These are phyloP conservation scores for Rhinoderma darwinii DNA, from an alignment of 2,113 vertebrate species.

Conservation along the genomic window DNA sequence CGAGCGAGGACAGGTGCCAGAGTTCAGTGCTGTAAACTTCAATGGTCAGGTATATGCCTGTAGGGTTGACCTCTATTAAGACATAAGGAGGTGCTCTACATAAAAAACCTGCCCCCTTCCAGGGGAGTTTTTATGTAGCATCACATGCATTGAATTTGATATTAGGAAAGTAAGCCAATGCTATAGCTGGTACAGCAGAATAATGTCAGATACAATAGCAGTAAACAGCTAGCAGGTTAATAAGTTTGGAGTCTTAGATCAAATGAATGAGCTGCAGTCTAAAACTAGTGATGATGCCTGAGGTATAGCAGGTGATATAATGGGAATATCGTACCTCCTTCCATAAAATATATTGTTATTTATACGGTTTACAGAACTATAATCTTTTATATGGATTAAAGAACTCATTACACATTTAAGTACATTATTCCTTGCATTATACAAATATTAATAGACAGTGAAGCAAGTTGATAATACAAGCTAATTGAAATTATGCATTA, in stretches of 20 bases:
- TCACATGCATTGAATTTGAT: background rate
- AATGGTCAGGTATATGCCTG: background rate
- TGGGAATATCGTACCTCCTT: background rate
- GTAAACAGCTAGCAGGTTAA: background rate
- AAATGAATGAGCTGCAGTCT: background rate
- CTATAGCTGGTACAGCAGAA: background rate
- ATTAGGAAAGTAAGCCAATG: background rate
- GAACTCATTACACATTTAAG: background rate
- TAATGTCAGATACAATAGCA: background rate
- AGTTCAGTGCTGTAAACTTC: background rate
- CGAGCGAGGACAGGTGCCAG: slow-evolving; percentile 7
- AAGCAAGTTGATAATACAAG: background rate
- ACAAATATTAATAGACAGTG: background rate
- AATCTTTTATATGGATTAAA: no score
- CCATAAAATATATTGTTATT: background rate
- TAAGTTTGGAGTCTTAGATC: background rate
- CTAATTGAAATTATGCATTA: background rate
- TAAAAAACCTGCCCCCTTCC: background rate
- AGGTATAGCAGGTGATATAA: background rate
- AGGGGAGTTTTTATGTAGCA: background rate
- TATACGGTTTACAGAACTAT: background rate
- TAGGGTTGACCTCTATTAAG: background rate
- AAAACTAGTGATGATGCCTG: background rate
- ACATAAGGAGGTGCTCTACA: slow-evolving; percentile 8
- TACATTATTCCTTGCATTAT: background rate